Evolutionary conservation across 2,797 vertebrate genomes (phyloP).

Genomic region (Muscicapa comitata): DNA sequence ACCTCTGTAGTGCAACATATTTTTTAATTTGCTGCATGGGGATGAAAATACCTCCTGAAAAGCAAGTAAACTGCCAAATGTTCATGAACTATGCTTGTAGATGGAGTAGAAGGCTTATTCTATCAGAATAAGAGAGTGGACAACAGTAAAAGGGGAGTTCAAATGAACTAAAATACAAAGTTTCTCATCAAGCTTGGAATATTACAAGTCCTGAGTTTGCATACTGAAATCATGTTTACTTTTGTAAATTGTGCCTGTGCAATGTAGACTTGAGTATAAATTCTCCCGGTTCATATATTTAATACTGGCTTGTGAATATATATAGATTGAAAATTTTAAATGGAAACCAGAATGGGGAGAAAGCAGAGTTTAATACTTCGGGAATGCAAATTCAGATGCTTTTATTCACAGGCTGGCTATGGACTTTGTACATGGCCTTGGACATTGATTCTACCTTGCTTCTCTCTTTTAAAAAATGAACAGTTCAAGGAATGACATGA

Average conservation of each 20-base stretch:
- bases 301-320: background rate
- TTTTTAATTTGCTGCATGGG: background rate
- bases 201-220: background rate
- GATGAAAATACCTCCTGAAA: background rate
- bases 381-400: background rate
- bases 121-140: background rate
- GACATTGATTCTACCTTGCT: background rate
- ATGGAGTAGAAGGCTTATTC: background rate
- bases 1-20: background rate
- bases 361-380: background rate
- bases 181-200: background rate
- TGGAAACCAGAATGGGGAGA: background rate
- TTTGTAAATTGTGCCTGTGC: background rate
- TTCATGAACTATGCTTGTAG: background rate
- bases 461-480: background rate
- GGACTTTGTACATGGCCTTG: background rate
- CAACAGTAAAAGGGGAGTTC: background rate
- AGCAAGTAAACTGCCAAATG: background rate
- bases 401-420: background rate
- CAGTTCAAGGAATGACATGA: background rate
- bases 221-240: background rate
- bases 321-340: background rate
- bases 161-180: background rate
- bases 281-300: background rate
- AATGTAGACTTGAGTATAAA: background rate